These are phyloP conservation scores for Psettodes erumei DNA, from an alignment of 2,113 vertebrate genomes.

Conservation along the genomic window DNA sequence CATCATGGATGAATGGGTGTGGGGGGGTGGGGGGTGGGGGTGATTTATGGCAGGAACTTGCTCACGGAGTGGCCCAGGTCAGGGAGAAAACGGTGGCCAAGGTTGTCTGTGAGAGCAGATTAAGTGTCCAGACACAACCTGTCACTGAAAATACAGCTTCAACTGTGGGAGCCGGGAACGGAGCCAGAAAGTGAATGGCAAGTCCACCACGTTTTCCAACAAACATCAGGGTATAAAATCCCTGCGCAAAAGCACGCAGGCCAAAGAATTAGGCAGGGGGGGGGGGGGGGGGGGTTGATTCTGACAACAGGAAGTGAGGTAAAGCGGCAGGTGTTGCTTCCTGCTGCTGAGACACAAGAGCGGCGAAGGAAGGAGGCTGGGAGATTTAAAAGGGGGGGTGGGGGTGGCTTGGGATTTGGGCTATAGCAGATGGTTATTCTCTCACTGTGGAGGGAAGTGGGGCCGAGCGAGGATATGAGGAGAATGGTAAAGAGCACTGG, in stretches of 20 bases:
- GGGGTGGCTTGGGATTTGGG: slow-evolving; percentile 51
- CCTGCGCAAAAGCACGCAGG: background rate
- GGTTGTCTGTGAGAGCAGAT: slow-evolving; percentile 71
- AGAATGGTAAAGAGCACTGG: slow-evolving; percentile 63
- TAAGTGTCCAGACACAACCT: slow-evolving; percentile 65
- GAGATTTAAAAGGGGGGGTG: slow-evolving; percentile 19
- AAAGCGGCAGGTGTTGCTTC: slow-evolving; percentile 72
- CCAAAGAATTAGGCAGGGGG: background rate
- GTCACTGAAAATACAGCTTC: slow-evolving; percentile 57
- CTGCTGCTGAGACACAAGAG: slow-evolving; percentile 57
- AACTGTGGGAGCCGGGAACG: slow-evolving; percentile 49
- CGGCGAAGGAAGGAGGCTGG: slow-evolving; percentile 50
- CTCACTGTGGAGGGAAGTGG: slow-evolving; percentile 63
- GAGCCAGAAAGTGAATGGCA: slow-evolving; percentile 39
- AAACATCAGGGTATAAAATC: slow-evolving; percentile 1
- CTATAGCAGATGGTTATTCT: slow-evolving; percentile 69
- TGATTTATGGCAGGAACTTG: slow-evolving; percentile 72
- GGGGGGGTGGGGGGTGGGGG: background rate
- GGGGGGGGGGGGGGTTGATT: background rate
- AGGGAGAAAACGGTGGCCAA: slow-evolving; percentile 70
- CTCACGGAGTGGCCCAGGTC: slow-evolving; percentile 59
- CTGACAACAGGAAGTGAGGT: slow-evolving; percentile 74
- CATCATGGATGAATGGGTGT: slow-evolving; percentile 67
- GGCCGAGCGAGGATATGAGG: slow-evolving; percentile 59
- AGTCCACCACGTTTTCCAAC: slow-evolving; percentile 18